Evolutionary conservation across 2,113 vertebrate species (phyloP), one percentile per base, ranked within the genome.

Genomic region (Xenotilapia caudafasciata): DNA sequence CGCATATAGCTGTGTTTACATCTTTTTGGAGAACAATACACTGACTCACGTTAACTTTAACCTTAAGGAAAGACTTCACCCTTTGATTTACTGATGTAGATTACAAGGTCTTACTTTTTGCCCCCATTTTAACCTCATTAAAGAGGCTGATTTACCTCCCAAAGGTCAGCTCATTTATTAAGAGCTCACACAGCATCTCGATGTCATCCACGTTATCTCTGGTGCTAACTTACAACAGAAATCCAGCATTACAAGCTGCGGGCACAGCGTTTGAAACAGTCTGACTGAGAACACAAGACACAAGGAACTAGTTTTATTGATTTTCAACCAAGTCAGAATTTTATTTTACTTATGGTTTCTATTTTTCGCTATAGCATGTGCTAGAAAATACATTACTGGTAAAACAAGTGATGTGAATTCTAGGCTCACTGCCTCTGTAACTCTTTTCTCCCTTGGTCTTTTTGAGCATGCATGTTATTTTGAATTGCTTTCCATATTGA

Each of bases 81-180:
- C 21, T 28, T 35, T 49, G 38, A 55, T 28, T 14, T 55, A 54
- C 35, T 42, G 14, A 42, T 40, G 53, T 42, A 83, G 33, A 83
- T 2, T 28, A 70, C n/a, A 4, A 15, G 62, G 28, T 26, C 40
- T 26, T 31, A 5, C 14, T 54, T 54, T 83, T 73, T 70, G 28
- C 21, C 28, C 60, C 15, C 79, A 45, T 42, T 75, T 75, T 75
- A 75, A 75, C 42, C 70, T 49, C 23, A 31, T 49, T 49, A 49
- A 77, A 49, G 42, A 47, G 70, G 70, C 15, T 77, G 70, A 77
- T 31, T 77, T 77, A 77, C 70, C 70, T 31, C 23, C 70, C 70
- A 7, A 49, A 49, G 70, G 70, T 77, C 70, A 31, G 15, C 26
- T n/a, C 45, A 77, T 77, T 77, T 77, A 31, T 77, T 51, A 51